Percentiles rank a stretch among this genome's conserved stretches.
phyloP scores from a whole-genome alignment of 2,113 vertebrate genomes.

The Himantopus leucocephalus region DNA sequence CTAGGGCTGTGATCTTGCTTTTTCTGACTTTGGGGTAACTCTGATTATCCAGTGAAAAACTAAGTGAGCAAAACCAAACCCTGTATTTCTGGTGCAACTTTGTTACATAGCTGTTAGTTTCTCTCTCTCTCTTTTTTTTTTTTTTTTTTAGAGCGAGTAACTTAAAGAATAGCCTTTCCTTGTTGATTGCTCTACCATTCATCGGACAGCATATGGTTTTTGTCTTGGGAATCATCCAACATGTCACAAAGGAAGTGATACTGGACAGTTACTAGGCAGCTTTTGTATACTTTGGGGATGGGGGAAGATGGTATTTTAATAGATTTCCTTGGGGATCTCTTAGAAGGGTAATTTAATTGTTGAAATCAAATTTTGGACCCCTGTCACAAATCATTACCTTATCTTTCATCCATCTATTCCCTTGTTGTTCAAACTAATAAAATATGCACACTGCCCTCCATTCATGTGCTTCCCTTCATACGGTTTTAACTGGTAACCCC shows the following conservation, averaged over 20 bases:
- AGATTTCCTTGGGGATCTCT: conserved; percentile 79
- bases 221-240: conserved; percentile 65
- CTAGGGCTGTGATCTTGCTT: not conserved
- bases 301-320: conserved; percentile 70
- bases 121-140: not conserved
- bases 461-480: conserved; percentile 70
- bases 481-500: conserved; percentile 62
- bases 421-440: conserved; percentile 75
- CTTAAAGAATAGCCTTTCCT: conserved; percentile 49
- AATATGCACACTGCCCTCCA: conserved; percentile 66
- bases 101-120: not conserved
- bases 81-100: not conserved
- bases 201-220: conserved; percentile 61
- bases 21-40: not conserved
- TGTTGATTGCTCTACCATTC: conserved; percentile 52
- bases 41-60: not conserved
- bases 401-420: conserved; percentile 77
- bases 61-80: not conserved
- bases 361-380: conserved; percentile 79
- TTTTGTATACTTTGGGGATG: conserved; percentile 67
- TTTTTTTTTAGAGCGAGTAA: not conserved
- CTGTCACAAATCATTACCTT: conserved; percentile 83
- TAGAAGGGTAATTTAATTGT: conserved; percentile 78
- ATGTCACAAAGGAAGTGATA: conserved; percentile 59
- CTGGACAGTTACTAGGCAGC: conserved; percentile 63